Base-by-base conservation (phyloP, 2,797 vertebrate genomes). In the Clangula hyemalis region DNA sequence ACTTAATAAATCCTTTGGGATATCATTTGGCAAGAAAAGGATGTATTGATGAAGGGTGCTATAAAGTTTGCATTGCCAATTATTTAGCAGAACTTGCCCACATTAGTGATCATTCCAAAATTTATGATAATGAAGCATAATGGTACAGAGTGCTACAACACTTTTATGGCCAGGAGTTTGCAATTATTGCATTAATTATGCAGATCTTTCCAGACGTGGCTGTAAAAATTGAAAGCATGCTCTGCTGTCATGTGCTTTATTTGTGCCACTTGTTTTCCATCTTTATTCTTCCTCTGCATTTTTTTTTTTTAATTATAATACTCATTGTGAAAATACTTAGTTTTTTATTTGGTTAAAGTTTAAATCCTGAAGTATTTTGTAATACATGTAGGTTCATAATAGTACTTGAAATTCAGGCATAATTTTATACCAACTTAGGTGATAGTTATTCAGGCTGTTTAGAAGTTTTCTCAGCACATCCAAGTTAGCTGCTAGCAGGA, bases 201-300 rank as follows among this genome's bases (percentile, higher is more conserved):
- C 71, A 87, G 53, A 53, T 83, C 71, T 84, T 95, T 51, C 72
- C 74, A 93, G 95, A 87, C 62, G 15, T 70, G 83, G 60, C 93
- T 93, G 43, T 94, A 92, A 95, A 97, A 94, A 73, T 22, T 89
- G 87, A 96, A 90, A 79, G 56, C 57, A 30, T 70, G 36, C 58
- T 43, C 32, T 93, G 69, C 88, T 84, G 39, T 66, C 51, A 69
- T 11, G 0, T 93, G 61, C 39, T 95, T 94, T 96, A 82, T 92
- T 96, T 79, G 87, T 61, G 62, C 70, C 62, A 22, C 54, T 93
- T 96, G 51, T 84, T 96, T 96, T 70, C 71, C 56, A 21, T 56
- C 87, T 88, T 90, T 87, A 71, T 75, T 87, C 45, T 85, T 77
- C 38, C 10, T 56, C 56, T 66, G 11, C 38, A 51, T 80, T 92